Evolutionary conservation across 2,888 invertebrate species (phyloP).

Genomic region (Biston stratarius): DNA sequence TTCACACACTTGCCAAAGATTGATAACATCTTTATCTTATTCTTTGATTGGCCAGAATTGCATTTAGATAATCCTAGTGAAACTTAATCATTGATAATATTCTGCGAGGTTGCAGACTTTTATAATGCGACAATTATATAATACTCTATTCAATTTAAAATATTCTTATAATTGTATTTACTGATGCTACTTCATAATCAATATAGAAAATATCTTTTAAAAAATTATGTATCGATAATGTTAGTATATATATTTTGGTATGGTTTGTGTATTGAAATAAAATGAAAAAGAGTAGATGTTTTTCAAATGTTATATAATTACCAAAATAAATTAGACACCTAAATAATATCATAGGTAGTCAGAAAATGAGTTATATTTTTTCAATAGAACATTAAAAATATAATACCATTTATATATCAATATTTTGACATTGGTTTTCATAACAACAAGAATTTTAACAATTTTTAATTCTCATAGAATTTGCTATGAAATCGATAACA

Average conservation of each 20-base stretch:
- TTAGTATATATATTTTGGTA: background rate
- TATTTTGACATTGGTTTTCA: constrained; percentile 3
- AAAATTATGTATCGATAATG: background rate
- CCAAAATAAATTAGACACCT: background rate
- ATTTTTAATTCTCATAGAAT: background rate
- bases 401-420: background rate
- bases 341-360: constrained; percentile 7
- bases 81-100: constrained; percentile 25
- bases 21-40: constrained; percentile 15
- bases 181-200: background rate
- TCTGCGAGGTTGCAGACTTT: background rate
- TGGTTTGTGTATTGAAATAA: background rate
- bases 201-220: constrained; percentile 10
- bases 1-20: constrained; percentile 4
- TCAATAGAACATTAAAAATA: background rate
- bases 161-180: too few relatives aligned
- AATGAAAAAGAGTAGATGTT: background rate
- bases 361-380: background rate
- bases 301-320: background rate
- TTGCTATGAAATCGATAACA: constrained; percentile 12
- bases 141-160: background rate
- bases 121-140: background rate
- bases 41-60: constrained; percentile 29
- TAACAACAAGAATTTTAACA: background rate
- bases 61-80: constrained; percentile 25